Base-by-base conservation (phyloP, 2,888 invertebrate species). In the Euspilapteryx auroguttella region DNA sequence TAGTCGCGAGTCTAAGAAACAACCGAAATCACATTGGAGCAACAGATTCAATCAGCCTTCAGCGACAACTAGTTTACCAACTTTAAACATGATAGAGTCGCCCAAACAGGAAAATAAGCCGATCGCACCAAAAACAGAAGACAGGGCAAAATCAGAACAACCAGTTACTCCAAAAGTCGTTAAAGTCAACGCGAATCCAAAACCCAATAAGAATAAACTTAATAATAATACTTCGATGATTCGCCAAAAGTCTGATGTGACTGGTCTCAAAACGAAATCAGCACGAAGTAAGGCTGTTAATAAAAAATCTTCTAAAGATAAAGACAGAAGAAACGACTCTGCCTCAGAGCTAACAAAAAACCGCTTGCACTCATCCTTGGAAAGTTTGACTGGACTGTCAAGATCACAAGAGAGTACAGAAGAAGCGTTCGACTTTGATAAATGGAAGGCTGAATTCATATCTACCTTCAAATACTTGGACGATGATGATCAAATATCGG, bases 31-130 rank as follows among this genome's bases (percentile, higher is more conserved):
- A 10, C 82, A 85, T 37, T 86, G 86, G 86, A 50, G 85, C 0
- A 86, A 85, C 35, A 79, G 91, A 34, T 92, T 88, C 46, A 81
- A 89, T 45, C 87, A 89, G 49, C 89, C 91, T 0, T 89, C 88
- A 2, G 88, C 89, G 0, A 90, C 91, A 1, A 86, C 87, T 0
- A 90, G 90, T 36, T 55, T 91, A 28, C 91, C 91, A 1, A 87
- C 89, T 0, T 55, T 91, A 24, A 84, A 71, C 32, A 73, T 73
- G 63, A 48, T 77, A 1, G 71, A 73, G 42, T 73, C 76, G 3
- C 75, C 76, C 0, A 76, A 71, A 44, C 64, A 69, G 12, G 75
- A 73, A 35, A 40, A 38, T 0, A 65, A 59, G 25, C 44, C 55
- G 17, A 50, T 65, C 4, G 32, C 49, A 1, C 33, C 45, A n/a